These are phyloP conservation scores for Sternarchorhynchus goeldii DNA, from an alignment of 2,797 vertebrate genomes.

Conservation along the genomic window DNA sequence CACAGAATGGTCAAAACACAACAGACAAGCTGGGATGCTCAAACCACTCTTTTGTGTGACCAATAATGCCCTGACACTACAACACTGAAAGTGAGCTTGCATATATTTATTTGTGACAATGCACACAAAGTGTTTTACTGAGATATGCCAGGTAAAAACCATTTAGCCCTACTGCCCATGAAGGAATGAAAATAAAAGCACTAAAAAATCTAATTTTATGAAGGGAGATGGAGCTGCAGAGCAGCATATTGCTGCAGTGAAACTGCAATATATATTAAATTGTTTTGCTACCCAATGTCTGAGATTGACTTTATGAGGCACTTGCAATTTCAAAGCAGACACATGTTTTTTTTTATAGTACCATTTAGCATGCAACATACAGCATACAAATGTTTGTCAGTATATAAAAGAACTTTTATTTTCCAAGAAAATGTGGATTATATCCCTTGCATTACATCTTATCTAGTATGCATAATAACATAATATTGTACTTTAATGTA, in stretches of 20 bases:
- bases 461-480: too few species aligned
- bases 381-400: not conserved
- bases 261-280: not conserved
- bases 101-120: constrained; percentile 4
- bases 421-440: not conserved
- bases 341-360: too few species aligned
- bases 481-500: too few species aligned
- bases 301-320: not conserved
- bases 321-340: constrained; percentile 10
- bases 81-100: not conserved
- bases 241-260: not conserved
- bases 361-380: too few species aligned
- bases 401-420: not conserved
- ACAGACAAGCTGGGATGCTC: not conserved
- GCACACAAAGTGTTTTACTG: not conserved
- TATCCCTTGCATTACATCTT: not conserved
- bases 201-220: constrained; percentile 11
- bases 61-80: not conserved
- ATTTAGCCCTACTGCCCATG: not conserved
- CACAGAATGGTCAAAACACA: not conserved
- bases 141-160: not conserved
- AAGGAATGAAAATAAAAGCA: not conserved
- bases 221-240: constrained; percentile 7
- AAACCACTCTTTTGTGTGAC: not conserved
- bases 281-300: not conserved